phyloP scores from a whole-genome alignment of 1,140 invertebrate species.

The Helicoverpa zea region DNA sequence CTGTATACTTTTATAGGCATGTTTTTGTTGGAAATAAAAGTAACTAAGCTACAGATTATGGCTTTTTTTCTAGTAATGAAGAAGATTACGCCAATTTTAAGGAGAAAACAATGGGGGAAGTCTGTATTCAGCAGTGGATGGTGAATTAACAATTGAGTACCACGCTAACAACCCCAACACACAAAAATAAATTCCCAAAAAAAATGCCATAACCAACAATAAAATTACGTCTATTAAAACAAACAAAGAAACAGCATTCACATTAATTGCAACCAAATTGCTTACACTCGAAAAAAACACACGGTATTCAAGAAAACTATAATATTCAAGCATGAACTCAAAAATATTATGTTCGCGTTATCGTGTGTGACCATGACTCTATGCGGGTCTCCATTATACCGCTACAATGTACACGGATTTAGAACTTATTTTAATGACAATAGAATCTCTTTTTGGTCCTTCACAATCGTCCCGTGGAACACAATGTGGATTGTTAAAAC shows the following conservation, averaged over 20 bases:
- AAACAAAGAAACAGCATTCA: conserved; percentile 9
- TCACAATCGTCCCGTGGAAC: background rate
- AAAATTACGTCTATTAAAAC: background rate
- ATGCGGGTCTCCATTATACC: conserved; percentile 64
- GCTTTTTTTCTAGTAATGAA: too few relatives aligned
- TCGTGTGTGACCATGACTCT: conserved; percentile 64
- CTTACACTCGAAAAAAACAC: conserved; percentile 19
- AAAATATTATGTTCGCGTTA: conserved; percentile 60
- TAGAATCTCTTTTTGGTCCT: conserved; percentile 5
- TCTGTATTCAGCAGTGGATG: too few relatives aligned
- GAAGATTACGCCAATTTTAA: too few relatives aligned
- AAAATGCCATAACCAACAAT: background rate
- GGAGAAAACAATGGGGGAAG: too few relatives aligned
- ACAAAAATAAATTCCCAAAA: too few relatives aligned
- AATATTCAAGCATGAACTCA: conserved; percentile 48
- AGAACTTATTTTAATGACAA: conserved; percentile 35
- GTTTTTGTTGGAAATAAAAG: too few relatives aligned
- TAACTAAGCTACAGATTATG: too few relatives aligned
- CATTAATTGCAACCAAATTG: conserved; percentile 21
- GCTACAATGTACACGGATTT: conserved; percentile 35
- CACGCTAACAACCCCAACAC: too few relatives aligned
- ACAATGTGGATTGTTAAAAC: background rate
- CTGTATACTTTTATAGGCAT: too few relatives aligned
- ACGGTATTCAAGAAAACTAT: conserved; percentile 44
- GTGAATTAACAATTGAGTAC: too few relatives aligned